These are phyloP conservation scores for Lepidothrix coronata DNA, from an alignment of 2,113 vertebrate genomes.

Conservation along the genomic window DNA sequence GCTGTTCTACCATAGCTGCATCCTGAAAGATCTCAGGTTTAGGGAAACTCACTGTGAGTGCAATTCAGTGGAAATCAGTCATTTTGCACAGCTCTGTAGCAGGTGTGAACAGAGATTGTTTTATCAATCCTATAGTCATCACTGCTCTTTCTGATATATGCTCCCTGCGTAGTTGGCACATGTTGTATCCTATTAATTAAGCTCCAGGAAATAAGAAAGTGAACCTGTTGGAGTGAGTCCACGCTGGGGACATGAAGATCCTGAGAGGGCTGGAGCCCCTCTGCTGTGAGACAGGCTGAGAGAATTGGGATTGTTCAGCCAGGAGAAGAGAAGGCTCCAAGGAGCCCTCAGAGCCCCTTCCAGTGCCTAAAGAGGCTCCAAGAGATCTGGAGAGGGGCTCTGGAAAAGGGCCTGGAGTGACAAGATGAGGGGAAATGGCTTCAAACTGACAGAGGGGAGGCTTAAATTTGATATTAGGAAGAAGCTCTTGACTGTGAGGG, in stretches of 20 bases:
- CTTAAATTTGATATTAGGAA: not conserved
- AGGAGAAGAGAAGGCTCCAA: too few relatives aligned
- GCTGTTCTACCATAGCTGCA: not conserved
- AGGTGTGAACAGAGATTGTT: not conserved
- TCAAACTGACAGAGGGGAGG: not conserved
- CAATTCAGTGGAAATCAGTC: not conserved
- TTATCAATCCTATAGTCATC: not conserved
- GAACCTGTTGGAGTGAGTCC: not conserved
- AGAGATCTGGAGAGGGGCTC: not conserved
- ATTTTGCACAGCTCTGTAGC: not conserved
- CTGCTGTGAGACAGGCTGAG: not conserved
- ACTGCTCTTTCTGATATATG: not conserved
- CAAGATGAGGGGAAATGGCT: not conserved
- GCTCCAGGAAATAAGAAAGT: not conserved
- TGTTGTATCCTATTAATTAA: not conserved
- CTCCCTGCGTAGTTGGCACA: rapidly evolving
- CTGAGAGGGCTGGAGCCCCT: not conserved
- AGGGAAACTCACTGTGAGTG: not conserved
- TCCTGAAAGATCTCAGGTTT: not conserved
- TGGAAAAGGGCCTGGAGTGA: not conserved
- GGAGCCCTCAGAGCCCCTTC: not conserved
- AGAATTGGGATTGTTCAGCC: not conserved
- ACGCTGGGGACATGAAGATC: not conserved
- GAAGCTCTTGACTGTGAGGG: not conserved
- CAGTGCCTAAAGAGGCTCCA: not conserved